Evolutionary conservation across 2,113 vertebrate species (phyloP).

Genomic region (Triplophysa rosa): DNA sequence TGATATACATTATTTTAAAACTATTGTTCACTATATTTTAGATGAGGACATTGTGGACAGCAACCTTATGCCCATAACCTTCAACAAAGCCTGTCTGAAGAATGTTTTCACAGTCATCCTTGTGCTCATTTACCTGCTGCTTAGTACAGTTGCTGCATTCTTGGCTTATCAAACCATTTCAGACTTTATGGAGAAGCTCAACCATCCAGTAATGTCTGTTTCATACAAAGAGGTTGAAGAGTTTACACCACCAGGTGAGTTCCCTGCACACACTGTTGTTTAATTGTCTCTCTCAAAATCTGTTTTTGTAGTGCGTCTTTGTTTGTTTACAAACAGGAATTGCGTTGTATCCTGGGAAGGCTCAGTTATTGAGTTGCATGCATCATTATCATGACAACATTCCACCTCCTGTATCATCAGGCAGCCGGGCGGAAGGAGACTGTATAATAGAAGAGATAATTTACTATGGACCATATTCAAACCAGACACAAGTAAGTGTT

Average conservation of each 20-base stretch:
- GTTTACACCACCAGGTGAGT: slow-evolving; percentile 88
- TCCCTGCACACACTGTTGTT: not conserved
- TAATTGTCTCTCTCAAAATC: not conserved
- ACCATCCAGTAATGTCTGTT: slow-evolving; percentile 95
- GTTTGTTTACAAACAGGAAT: slow-evolving; percentile 78
- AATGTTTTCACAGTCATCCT: slow-evolving; percentile 90
- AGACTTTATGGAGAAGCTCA: slow-evolving; percentile 90
- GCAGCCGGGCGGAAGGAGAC: slow-evolving; percentile 77
- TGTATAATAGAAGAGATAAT: slow-evolving; percentile 80
- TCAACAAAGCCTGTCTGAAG: slow-evolving; percentile 92
- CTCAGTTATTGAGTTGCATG: slow-evolving; percentile 86
- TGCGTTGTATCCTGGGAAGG: slow-evolving; percentile 87
- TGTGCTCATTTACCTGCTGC: slow-evolving; percentile 90
- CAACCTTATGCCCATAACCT: slow-evolving; percentile 66
- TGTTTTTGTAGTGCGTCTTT: not conserved
- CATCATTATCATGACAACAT: slow-evolving; percentile 89
- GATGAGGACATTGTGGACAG: slow-evolving; percentile 61
- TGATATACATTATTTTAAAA: not conserved
- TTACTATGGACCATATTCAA: slow-evolving; percentile 87
- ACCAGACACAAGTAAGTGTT: slow-evolving; percentile 64
- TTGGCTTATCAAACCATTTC: slow-evolving; percentile 95
- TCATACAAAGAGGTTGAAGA: slow-evolving; percentile 90
- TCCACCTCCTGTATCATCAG: slow-evolving; percentile 73
- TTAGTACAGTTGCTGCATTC: slow-evolving; percentile 89
- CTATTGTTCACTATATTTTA: slow-evolving; percentile 23